Conservation (phyloP, 1,140 invertebrate genomes). For the Lasioglossum albipes region DNA sequence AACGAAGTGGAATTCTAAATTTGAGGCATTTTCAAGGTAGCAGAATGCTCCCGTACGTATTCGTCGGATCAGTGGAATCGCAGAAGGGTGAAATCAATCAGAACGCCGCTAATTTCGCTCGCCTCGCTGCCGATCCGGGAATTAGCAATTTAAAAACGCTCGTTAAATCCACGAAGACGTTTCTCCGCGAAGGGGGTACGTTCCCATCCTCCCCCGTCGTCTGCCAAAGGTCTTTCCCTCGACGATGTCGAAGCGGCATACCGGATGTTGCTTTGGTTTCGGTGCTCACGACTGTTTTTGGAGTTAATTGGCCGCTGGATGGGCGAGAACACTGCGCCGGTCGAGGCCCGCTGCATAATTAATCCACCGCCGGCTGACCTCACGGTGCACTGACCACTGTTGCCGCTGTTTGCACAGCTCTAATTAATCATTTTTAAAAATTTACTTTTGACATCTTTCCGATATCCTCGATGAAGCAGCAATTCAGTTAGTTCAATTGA, state of each 20-base stretch:
- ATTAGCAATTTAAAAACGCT: slow-evolving; percentile 21
- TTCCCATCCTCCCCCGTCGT: neutral
- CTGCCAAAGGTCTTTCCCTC: neutral
- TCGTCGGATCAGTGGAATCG: no score
- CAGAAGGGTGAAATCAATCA: neutral
- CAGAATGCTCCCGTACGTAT: no score
- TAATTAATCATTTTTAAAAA: no score
- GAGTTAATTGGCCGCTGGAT: slow-evolving; percentile 70
- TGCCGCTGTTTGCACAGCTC: slow-evolving; percentile 44
- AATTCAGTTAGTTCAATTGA: no score
- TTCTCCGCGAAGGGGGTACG: neutral
- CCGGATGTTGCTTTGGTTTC: slow-evolving; percentile 57
- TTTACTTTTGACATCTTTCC: no score
- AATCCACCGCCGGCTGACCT: slow-evolving; percentile 70
- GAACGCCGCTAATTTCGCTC: neutral
- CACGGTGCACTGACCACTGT: slow-evolving; percentile 56
- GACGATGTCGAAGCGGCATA: neutral
- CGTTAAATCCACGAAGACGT: slow-evolving; percentile 33
- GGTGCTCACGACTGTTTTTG: slow-evolving; percentile 67
- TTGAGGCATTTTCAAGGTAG: no score
- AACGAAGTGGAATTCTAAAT: no score
- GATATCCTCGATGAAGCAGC: no score
- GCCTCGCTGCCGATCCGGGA: neutral
- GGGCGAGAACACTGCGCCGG: slow-evolving; percentile 51
- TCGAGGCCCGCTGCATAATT: slow-evolving; percentile 72